Conservation (phyloP, 1,140 invertebrate species). For the Arctopsyche grandis region DNA sequence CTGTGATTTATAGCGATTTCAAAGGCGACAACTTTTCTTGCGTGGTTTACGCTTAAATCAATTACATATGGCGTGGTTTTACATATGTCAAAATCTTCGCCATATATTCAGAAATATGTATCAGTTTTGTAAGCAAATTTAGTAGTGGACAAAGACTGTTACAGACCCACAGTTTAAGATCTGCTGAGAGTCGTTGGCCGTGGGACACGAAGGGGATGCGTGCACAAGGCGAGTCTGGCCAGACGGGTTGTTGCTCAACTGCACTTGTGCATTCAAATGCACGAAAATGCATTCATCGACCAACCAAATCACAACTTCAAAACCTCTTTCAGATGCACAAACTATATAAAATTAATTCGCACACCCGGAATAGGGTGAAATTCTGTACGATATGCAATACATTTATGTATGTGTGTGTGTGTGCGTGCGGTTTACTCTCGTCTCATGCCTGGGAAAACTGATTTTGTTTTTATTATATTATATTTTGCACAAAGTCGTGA, state of each 20-base stretch:
- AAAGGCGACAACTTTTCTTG: too few relatives aligned
- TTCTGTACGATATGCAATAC: too few relatives aligned
- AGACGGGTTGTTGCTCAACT: background rate
- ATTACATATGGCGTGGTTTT: too few relatives aligned
- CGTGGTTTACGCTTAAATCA: too few relatives aligned
- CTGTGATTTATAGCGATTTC: too few relatives aligned
- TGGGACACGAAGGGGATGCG: slow-evolving; percentile 30
- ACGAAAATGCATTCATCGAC: slow-evolving; percentile 16
- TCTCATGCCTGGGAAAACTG: background rate
- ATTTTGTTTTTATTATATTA: background rate
- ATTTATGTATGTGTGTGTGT: too few relatives aligned
- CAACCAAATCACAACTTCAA: background rate
- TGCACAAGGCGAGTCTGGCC: slow-evolving; percentile 17
- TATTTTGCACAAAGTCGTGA: background rate
- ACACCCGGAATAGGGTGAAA: background rate
- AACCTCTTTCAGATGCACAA: background rate
- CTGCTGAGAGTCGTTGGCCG: background rate
- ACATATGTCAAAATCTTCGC: too few relatives aligned
- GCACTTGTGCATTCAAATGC: slow-evolving; percentile 37
- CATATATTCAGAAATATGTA: too few relatives aligned
- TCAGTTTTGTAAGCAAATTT: too few relatives aligned
- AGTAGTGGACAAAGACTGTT: too few relatives aligned
- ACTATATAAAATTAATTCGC: background rate
- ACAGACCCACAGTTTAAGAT: too few relatives aligned
- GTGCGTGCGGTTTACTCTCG: background rate